A percentile compares a stretch with the other conserved stretches of the same genome.
Conservation (phyloP, 2,113 vertebrate genomes). For the Noturus placidus region DNA sequence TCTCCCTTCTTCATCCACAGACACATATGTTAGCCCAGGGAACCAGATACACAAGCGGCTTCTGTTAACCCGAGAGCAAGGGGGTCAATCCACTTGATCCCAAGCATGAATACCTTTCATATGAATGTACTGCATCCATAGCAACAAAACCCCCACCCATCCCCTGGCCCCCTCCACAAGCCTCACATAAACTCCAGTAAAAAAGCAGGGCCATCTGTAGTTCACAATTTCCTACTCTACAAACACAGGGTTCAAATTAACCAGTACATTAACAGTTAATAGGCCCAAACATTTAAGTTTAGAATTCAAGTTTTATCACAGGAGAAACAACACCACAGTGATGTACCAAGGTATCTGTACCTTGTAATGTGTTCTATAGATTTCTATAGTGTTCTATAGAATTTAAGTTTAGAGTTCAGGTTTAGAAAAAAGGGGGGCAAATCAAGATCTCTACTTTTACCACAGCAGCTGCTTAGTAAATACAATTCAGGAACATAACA, state of each 20-base stretch:
- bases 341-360: no score
- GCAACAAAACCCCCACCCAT: constrained; percentile 66
- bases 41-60: constrained; percentile 60
- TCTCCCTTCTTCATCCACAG: constrained; percentile 23
- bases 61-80: constrained; percentile 76
- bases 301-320: no score
- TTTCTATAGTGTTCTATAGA: no score
- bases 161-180: background rate
- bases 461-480: background rate
- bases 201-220: constrained; percentile 62
- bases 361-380: no score
- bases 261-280: background rate
- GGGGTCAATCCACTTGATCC: constrained; percentile 74
- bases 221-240: constrained; percentile 44
- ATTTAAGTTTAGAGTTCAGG: background rate
- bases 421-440: no score
- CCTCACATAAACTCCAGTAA: constrained; percentile 67
- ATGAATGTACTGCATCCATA: constrained; percentile 67
- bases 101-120: constrained; percentile 71
- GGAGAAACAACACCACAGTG: no score
- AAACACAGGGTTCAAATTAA: constrained; percentile 1
- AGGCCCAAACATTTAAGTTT: background rate
- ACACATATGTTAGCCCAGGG: constrained; percentile 16
- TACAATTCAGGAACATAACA: background rate
- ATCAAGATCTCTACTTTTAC: background rate